These are phyloP conservation scores for Cotesia congregata DNA, from an alignment of 2,888 invertebrate genomes.

Conservation along the genomic window DNA sequence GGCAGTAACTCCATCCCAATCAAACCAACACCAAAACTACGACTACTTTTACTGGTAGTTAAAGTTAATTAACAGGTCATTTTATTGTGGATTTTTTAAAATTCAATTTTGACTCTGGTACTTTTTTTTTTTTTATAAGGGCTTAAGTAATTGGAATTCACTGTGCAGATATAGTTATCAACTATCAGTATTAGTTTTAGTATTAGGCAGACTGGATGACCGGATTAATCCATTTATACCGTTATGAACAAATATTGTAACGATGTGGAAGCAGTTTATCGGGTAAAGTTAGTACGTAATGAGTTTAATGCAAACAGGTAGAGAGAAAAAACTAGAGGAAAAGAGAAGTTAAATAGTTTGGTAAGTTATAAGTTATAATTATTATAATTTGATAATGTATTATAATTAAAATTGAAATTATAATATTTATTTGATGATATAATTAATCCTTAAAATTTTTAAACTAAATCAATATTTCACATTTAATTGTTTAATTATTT, in stretches of 20 bases:
- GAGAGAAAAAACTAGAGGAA: neutral
- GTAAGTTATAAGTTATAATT: neutral
- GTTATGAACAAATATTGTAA: constrained; percentile 17
- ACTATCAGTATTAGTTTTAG: constrained; percentile 1
- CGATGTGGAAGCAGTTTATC: constrained; percentile 15
- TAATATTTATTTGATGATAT: no score
- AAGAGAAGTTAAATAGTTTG: neutral
- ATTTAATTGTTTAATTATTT: neutral
- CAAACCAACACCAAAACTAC: constrained; percentile 57
- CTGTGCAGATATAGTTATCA: neutral
- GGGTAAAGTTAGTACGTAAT: constrained; percentile 9
- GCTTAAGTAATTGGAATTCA: neutral
- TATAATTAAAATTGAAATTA: no score
- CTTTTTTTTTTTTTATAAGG: neutral
- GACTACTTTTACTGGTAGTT: neutral
- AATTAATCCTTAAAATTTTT: no score
- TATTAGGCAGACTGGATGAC: neutral
- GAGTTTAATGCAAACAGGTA: constrained; percentile 13
- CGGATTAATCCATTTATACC: constrained; percentile 12
- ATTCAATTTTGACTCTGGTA: neutral
- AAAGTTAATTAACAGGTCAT: neutral
- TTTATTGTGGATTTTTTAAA: neutral
- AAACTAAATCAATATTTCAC: neutral
- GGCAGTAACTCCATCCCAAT: constrained; percentile 66
- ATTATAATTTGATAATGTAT: no score